Evolutionary conservation across 1,140 invertebrate genomes (phyloP), one percentile per base, ranked within the genome.

Genomic region (Spodoptera litura): DNA sequence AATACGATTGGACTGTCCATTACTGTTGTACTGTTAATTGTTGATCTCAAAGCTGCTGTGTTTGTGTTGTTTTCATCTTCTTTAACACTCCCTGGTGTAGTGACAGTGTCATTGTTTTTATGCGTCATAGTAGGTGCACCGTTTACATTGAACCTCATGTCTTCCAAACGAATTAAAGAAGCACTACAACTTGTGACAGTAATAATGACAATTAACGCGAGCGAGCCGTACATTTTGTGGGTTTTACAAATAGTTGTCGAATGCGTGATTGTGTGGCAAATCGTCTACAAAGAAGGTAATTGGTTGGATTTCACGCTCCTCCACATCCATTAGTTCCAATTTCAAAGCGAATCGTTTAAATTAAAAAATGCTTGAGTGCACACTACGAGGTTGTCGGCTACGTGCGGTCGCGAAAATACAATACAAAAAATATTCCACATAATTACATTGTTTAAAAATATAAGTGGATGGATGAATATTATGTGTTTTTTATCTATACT

Each of bases 231-330:
- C 66, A 70, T 70, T 52, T n/a, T 53, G 49, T 52, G 13, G 49
- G 20, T 12, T 70, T 70, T 27, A 53, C 20, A 31, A 70, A 53
- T 70, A 31, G 49, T 53, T 52, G 51, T 70, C 12, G 66, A 70
- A 27, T 70, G 49, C n/a, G 15, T 31, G 64, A 13, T 31, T 53
- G 20, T 68, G 66, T 53, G 49, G 49, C 15, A 70, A 70, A 53
- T 70, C 51, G 6, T 11, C 9, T 44, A n/a, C 64, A 13, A 52
- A 70, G 25, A 52, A 13, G 49, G 20, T 53, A 70, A 70, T 70
- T 27, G 66, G 25, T 13, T 68, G 4, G 49, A 70, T 70, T 70
- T 70, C 66, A 53, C 66, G 66, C 25, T 70, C 8, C 20, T 70
- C 52, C 12, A 27, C 49, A 10, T 31, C 12, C 20, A 70, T 70